Evolutionary conservation across 2,113 vertebrate genomes (phyloP).

Genomic region (Anseranas semipalmata): DNA sequence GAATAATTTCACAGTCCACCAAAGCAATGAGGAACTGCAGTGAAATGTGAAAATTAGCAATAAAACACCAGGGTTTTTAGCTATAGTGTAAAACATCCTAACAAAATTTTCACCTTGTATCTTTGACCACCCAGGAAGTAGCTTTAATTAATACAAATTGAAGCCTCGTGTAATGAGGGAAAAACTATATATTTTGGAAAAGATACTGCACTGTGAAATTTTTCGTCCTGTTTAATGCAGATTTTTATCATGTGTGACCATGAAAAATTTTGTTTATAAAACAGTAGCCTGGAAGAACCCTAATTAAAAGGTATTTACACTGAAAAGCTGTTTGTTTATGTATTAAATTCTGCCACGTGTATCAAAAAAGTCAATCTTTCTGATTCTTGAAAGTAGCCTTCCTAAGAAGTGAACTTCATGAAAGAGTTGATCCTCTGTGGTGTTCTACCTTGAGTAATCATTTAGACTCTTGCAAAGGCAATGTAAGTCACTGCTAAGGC

Average conservation of each 20-base stretch:
- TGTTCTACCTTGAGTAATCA: not conserved
- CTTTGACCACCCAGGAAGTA: not conserved
- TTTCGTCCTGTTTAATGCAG: not conserved
- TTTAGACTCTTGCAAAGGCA: not conserved
- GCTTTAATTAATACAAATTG: slow-evolving; percentile 23
- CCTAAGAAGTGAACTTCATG: not conserved
- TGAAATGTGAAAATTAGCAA: slow-evolving; percentile 36
- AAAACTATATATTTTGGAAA: not conserved
- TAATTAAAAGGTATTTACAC: not conserved
- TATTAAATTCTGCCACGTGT: not conserved
- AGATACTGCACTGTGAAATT: not conserved
- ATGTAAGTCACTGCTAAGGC: not conserved
- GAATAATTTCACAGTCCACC: slow-evolving; percentile 25
- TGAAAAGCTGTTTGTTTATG: not conserved
- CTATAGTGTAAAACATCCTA: not conserved
- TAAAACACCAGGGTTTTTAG: not conserved
- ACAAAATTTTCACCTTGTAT: not conserved
- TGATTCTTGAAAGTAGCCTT: not conserved
- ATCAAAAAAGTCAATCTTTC: not conserved
- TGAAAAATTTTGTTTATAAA: not conserved
- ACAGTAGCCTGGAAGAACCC: not conserved
- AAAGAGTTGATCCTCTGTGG: not conserved
- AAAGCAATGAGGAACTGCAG: slow-evolving; percentile 6
- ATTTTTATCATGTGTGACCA: not conserved
- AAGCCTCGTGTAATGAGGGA: not conserved